phyloP scores from a whole-genome alignment of 2,797 vertebrate genomes.

The Merluccius polli region DNA sequence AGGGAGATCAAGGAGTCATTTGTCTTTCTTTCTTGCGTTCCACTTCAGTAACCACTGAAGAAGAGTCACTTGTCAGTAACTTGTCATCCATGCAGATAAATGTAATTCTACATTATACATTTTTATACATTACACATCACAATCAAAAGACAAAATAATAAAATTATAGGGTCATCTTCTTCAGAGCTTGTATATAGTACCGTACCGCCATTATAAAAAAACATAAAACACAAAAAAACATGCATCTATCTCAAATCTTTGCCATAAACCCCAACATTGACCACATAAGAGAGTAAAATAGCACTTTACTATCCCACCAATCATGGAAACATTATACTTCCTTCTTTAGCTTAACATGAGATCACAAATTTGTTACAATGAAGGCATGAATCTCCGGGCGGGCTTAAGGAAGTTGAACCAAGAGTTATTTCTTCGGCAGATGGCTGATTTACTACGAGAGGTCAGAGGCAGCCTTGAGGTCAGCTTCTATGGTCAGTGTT shows the following conservation, averaged over 20 bases:
- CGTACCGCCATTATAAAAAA: too few species aligned
- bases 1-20: not conserved
- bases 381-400: not conserved
- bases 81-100: not conserved
- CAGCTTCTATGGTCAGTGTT: not conserved
- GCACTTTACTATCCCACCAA: not conserved
- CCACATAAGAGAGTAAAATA: not conserved
- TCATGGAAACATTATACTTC: not conserved
- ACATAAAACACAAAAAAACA: too few species aligned
- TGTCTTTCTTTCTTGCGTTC: not conserved
- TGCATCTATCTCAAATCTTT: too few species aligned
- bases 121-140: not conserved
- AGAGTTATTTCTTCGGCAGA: not conserved
- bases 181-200: not conserved
- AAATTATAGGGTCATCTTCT: not conserved
- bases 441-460: not conserved
- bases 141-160: not conserved
- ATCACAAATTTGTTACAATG: not conserved
- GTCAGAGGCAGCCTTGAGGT: not conserved
- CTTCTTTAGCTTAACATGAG: not conserved
- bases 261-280: not conserved
- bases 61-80: not conserved
- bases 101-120: not conserved
- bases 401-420: not conserved
- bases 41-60: not conserved